Evolutionary conservation across 2,797 vertebrate genomes (phyloP), one percentile per base, ranked within the genome.

Genomic region (Betta splendens): DNA sequence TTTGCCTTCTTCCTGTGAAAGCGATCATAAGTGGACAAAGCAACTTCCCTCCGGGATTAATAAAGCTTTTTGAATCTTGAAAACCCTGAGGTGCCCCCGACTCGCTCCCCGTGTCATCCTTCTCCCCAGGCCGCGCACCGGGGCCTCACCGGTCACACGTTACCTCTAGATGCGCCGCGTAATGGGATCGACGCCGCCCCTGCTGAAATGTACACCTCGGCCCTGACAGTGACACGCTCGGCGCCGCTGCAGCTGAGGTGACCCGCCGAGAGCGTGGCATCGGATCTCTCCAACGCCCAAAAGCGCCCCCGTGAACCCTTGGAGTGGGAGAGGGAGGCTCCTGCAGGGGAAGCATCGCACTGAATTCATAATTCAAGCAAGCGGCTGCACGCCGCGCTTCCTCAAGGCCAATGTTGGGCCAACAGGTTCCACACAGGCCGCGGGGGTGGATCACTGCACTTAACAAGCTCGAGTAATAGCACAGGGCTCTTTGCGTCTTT

Each of bases 141-240:
- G 44, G 52, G 38, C 54, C 58, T 40, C 6, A 50, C 45, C 55
- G 29, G 62, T 75, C 79, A 56, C 71, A 72, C 58, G 78, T 75
- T 77, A 52, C 85, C 70, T 69, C 66, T 60, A 37, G 45, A 60
- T 43, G 25, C 47, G 2, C 31, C 7, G 42, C 5, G 31, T 89
- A 80, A 89, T 80, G 84, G 77, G 75, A 71, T 77, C 56, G 73
- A 83, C 85, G 40, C 86, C 60, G 64, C 25, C 17, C 51, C 89
- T 81, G 87, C 85, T 85, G 87, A 91, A 90, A 84, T 10, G 50
- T 89, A 77, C 88, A 87, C 89, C 85, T 90, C 61, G 2, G 15
- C 65, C 54, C 72, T 31, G 56, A 56, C 22, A 6, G 44, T 8
- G 57, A 53, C 74, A 56, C 64, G 7, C 67, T 60, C 13, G n/a